Base-by-base conservation (phyloP, 2,888 invertebrate species). In the Drosophila eohydei region DNA sequence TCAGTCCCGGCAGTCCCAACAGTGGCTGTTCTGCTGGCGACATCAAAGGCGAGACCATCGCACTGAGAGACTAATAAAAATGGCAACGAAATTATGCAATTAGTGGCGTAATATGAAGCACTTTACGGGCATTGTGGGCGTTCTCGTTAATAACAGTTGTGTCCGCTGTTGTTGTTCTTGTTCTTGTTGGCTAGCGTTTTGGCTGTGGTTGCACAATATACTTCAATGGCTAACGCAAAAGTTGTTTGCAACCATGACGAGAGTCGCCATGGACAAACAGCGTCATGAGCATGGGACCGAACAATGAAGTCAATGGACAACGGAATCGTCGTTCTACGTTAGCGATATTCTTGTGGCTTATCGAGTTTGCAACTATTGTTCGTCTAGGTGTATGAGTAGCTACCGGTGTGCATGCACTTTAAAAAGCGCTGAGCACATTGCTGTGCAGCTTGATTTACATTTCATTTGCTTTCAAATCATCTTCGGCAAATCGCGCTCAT, bases 91-190 rank as follows among this genome's bases (percentile, higher is more conserved):
- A 84, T 84, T 84, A 84, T 84, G 89, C 84, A 84, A 84, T 84
- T 84, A 88, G 88, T 88, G 87, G 86, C 87, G 76, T 86, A 88
- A 83, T 88, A 88, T 83, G 75, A 86, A 86, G 86, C 83, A 86
- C 83, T 88, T 83, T 88, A 85, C 86, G 81, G 88, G 75, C 81
- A 83, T 83, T 86, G 88, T 88, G 88, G 88, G 81, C 81, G 83
- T 71, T 71, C 81, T 75, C 78, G 78, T 83, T 88, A 82, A 82
- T 84, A 87, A 80, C 78, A 83, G 71, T 72, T 66, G 65, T 77
- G 67, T 36, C 40, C 44, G 38, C 21, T 21, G 14, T 38, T 56
- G 43, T 56, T 63, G 44, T 38, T 48, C 28, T 34, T 64, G 51
- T 52, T 58, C 21, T 21, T 21, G 21, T 21, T 21, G 21, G 55